Evolutionary conservation across 2,797 vertebrate genomes (phyloP).

Genomic region (Platyrinchus mystaceus): DNA sequence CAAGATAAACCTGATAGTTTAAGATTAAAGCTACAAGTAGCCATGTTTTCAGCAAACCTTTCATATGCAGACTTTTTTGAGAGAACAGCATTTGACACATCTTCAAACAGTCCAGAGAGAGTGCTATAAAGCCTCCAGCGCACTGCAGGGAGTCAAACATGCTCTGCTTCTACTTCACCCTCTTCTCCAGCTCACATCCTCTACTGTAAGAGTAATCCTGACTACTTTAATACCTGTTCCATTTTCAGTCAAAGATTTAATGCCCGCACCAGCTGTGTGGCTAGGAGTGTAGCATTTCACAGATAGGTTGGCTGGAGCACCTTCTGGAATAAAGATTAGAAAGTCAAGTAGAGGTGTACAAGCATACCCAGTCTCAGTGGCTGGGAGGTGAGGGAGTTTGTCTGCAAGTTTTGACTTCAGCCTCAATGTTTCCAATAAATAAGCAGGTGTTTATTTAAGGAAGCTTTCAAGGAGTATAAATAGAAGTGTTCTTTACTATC

Average conservation of each 20-base stretch:
- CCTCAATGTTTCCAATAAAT: constrained; percentile 30
- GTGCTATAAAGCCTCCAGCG: not conserved
- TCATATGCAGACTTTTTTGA: not conserved
- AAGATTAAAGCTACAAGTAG: not conserved
- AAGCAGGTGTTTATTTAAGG: constrained; percentile 43
- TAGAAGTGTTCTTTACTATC: constrained; percentile 53
- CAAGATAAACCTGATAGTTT: not conserved
- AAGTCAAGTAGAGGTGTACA: not conserved
- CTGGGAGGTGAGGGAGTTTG: not conserved
- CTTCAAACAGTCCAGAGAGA: not conserved
- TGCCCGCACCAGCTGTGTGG: not conserved
- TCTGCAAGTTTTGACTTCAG: not conserved
- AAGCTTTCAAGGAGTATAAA: constrained; percentile 54
- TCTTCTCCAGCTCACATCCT: not conserved
- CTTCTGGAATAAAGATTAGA: constrained; percentile 39
- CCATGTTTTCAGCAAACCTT: not conserved
- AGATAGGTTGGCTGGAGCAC: not conserved
- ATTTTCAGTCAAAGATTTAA: constrained; percentile 39
- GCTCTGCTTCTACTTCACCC: not conserved
- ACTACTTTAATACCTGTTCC: not conserved
- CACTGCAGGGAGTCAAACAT: not conserved
- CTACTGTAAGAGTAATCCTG: not conserved
- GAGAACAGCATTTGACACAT: not conserved
- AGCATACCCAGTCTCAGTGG: not conserved
- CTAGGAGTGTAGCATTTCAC: not conserved